Evolutionary conservation across 2,888 invertebrate species (phyloP), one percentile per base, ranked within the genome.

Genomic region (Lepeophtheirus nordmannii): DNA sequence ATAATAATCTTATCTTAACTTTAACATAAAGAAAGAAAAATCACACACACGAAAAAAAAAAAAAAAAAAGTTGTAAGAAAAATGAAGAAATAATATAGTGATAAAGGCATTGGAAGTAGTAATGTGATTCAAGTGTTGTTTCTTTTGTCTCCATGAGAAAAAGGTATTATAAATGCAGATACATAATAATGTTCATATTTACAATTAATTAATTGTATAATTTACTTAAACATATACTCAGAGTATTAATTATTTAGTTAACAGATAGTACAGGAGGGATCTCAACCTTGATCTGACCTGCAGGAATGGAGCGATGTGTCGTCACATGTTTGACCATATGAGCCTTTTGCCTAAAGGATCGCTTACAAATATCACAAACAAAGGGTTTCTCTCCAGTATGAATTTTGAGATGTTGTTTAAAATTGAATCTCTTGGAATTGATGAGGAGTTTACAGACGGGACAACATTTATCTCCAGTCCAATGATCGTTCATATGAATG

Each of bases 311-410:
- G 20, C 60, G 30, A 17, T 66, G 66, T 14, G 66, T 66, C n/a
- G 66, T 66, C 14, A 66, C 60, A 41, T 66, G 66, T 46, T 66
- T 66, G 41, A 66, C 60, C 66, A 63, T 63, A 37, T 63, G 63
- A 3, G 63, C 63, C 60, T 66, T 66, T 41, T 66, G 66, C 40
- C 66, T 59, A 37, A 66, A 66, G 10, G 60, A 38, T 23, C 66
- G 12, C 14, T 58, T 58, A 46, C 66, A 66, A 30, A 66, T 41
- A 20, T 66, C 37, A 41, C 66, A 66, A 20, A 58, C 58, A 41
- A 66, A 66, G 10, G 66, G 66, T 46, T 66, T 66, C 37, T 66
- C 66, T 17, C 66, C 66, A 22, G 66, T 66, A 41, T 66, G 66
- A 39, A 66, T 66, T 23, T 66, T 66, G 12, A 66, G 46, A 22